Base-by-base conservation (phyloP, 2,797 vertebrate species). In the Sebastolobus altivelis region DNA sequence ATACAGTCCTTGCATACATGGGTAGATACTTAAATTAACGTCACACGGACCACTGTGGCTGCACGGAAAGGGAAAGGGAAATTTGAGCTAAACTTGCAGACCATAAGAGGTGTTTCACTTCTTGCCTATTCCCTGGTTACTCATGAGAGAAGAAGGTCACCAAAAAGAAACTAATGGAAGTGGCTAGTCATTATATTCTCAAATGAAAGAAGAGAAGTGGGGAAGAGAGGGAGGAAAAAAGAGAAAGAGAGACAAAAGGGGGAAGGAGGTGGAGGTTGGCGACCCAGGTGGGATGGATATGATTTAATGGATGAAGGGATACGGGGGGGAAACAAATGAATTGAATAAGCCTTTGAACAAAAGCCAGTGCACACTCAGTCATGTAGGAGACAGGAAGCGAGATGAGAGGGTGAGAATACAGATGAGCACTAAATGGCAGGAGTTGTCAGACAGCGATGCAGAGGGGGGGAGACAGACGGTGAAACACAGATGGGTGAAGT, bases 341-440 rank as follows among this genome's bases (percentile, higher is more conserved):
- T 49, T 69, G 65, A 79, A 90, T 67, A 86, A 77, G 77, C 33
- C 72, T 78, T 71, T 87, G 66, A 88, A 89, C 70, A 88, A 81
- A 89, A 84, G 72, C 65, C 60, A 72, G 69, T 2, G 75, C 58
- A 70, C 59, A 63, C 33, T 75, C 75, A 75, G 75, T 86, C 81
- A 74, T 76, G 74, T 67, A 74, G 69, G 72, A 88, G 73, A 87
- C 31, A 59, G 68, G 58, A 63, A 52, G 67, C 31, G 67, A 73
- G 78, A 83, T 25, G 71, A 81, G 74, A 87, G 69, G 74, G 27
- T 60, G 72, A 76, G 85, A 90, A 93, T 85, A 88, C 87, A 88
- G 75, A 92, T 90, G 87, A 92, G 90, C 35, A 1, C 63, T 75
- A 80, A 90, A 88, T 67, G 79, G 75, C 82, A 90, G 80, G 22